Conservation (phyloP, 2,888 invertebrate genomes). For the Antitype chi region DNA sequence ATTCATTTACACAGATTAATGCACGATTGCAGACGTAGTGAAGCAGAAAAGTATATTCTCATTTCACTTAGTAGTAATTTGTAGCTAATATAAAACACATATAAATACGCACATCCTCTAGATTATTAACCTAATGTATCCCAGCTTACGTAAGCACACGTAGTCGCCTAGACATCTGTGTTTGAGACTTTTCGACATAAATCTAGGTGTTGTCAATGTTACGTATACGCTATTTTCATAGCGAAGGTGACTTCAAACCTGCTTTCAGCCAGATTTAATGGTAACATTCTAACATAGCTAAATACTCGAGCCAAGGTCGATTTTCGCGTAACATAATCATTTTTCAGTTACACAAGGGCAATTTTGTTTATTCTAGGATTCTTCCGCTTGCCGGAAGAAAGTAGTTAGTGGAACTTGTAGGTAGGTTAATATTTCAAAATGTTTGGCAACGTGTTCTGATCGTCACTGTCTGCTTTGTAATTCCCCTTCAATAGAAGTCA, state of each 20-base stretch:
- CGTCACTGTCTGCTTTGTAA: slow-evolving; percentile 27
- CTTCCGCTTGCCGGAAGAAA: slow-evolving; percentile 57
- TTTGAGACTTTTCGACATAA: slow-evolving; percentile 53
- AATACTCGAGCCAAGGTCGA: slow-evolving; percentile 64
- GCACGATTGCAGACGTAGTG: neutral
- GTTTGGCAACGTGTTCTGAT: slow-evolving; percentile 52
- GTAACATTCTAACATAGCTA: slow-evolving; percentile 58
- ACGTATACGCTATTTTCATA: slow-evolving; percentile 67
- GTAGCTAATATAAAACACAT: neutral
- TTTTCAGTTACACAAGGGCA: slow-evolving; percentile 45
- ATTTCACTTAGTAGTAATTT: neutral
- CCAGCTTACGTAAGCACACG: neutral
- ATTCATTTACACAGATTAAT: neutral
- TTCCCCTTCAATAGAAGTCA: slow-evolving; percentile 48
- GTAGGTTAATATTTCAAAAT: slow-evolving; percentile 33
- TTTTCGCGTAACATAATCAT: slow-evolving; percentile 63
- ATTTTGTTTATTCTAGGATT: slow-evolving; percentile 46
- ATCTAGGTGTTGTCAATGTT: slow-evolving; percentile 67
- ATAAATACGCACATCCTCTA: slow-evolving; percentile 8
- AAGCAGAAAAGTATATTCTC: slow-evolving; percentile 11
- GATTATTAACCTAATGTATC: slow-evolving; percentile 1
- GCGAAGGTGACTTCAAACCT: slow-evolving; percentile 67
- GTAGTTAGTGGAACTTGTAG: slow-evolving; percentile 14
- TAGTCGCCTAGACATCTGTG: slow-evolving; percentile 35
- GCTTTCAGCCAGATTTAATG: slow-evolving; percentile 60